Evolutionary conservation across 2,797 vertebrate genomes (phyloP), one percentile per base, ranked within the genome.

Genomic region (Rhynchonycteris naso): DNA sequence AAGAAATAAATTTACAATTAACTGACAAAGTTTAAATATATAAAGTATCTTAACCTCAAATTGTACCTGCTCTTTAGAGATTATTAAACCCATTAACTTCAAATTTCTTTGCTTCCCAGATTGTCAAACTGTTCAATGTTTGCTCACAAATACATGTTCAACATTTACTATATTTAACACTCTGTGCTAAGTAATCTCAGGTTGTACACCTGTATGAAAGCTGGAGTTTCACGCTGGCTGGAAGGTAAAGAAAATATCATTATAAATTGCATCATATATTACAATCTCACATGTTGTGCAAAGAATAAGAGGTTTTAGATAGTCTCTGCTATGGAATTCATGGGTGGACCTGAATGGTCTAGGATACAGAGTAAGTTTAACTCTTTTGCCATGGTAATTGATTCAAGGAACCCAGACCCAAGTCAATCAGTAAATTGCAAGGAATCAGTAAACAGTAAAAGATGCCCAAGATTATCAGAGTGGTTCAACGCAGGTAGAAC

Each of bases 301-400:
- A 58, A 30, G 3, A 90, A 33, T 11, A 92, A 71, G 66, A 88
- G 15, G 19, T 71, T 92, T 92, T 74, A 38, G 2, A 47, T 76
- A 1, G 6, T 24, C 7, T 54, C 16, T 15, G 19, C 2, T 61
- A 5, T 28, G 8, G 26, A 52, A 47, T 61, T 61, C 54, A 21
- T 75, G 18, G 19, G 9, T 56, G 16, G 8, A 1, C 26, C 28
- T 61, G 11, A 68, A 38, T 61, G 78, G 30, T 63, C 33, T 56
- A 95, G n/a, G 35, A 72, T 26, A 61, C 61, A 86, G n/a, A 79
- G 21, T 90, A 78, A 43, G 66, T 61, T 90, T 96, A 71, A 86
- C 4, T 14, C 18, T 61, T 76, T 91, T 71, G 13, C 15, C 22
- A 3, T n/a, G 2, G 4, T 91, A 63, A 82, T 28, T 47, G 22